Percentiles rank a stretch among this genome's conserved stretches.
phyloP scores from a whole-genome alignment of 2,113 vertebrate species.

The Paradisaea rubra region DNA sequence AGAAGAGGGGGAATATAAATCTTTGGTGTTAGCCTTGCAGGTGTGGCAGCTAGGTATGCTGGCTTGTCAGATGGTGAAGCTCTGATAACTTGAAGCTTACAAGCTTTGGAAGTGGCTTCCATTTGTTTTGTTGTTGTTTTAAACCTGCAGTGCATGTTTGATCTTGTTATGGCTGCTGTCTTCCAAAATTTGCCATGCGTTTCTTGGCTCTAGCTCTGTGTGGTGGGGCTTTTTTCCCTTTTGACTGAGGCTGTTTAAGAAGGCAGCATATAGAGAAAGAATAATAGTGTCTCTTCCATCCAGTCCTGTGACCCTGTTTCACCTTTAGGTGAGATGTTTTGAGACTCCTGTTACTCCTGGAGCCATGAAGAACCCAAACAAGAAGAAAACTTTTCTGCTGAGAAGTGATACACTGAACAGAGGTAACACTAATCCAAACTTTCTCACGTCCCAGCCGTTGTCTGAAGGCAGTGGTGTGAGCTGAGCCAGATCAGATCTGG shows the following conservation, averaged over 20 bases:
- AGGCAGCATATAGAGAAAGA: not conserved
- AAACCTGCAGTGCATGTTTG: not conserved
- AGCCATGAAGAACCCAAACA: not conserved
- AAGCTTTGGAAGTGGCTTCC: not conserved
- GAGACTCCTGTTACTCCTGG: not conserved
- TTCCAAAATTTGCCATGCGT: not conserved
- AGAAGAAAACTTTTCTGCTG: not conserved
- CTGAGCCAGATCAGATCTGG: conserved; percentile 10
- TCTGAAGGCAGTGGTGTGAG: not conserved
- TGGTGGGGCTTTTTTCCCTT: not conserved
- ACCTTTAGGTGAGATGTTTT: not conserved
- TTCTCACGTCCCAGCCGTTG: not conserved
- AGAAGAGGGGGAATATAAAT: not conserved
- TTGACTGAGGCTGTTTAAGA: not conserved
- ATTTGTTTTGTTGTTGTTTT: not conserved
- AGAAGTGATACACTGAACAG: not conserved
- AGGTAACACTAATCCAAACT: not conserved
- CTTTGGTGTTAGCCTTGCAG: not conserved
- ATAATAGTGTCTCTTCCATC: not conserved
- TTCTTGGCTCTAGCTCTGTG: not conserved
- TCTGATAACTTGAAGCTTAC: not conserved
- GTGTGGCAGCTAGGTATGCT: not conserved
- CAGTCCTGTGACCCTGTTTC: not conserved
- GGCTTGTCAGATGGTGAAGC: not conserved
- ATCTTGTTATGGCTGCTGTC: not conserved